Percentiles rank a stretch among this genome's conserved stretches.
Evolutionary conservation across 2,888 invertebrate species (phyloP).

Genomic region (Liodrosophila aerea): DNA sequence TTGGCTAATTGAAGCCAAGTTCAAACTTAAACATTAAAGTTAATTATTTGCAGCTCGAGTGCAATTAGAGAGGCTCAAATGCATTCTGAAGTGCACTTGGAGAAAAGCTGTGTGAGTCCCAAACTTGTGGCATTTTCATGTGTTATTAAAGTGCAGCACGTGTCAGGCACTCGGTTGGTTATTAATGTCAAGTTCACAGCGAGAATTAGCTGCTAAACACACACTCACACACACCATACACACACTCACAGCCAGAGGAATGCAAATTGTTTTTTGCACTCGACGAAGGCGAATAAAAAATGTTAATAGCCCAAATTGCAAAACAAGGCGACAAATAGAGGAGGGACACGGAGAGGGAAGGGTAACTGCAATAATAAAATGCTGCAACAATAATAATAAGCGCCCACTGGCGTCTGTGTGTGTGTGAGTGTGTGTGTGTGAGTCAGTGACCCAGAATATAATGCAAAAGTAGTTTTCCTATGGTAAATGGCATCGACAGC

Average conservation of each 20-base stretch:
- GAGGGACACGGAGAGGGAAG: not conserved
- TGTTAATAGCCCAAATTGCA: slow-evolving; percentile 56
- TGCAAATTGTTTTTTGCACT: slow-evolving; percentile 61
- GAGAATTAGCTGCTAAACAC: slow-evolving; percentile 54
- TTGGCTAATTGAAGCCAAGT: too few species aligned
- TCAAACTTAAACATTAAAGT: too few species aligned
- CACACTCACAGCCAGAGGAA: slow-evolving; percentile 23
- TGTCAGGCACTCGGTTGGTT: slow-evolving; percentile 51
- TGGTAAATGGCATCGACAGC: slow-evolving; percentile 27
- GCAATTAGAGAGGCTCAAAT: slow-evolving; percentile 32
- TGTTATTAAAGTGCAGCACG: slow-evolving; percentile 57
- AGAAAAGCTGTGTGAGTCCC: too few species aligned
- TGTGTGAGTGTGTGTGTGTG: slow-evolving; percentile 34
- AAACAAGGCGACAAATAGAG: slow-evolving; percentile 49
- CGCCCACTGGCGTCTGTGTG: not conserved
- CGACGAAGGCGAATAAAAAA: slow-evolving; percentile 47
- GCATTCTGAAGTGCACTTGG: slow-evolving; percentile 39
- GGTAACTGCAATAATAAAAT: slow-evolving; percentile 38
- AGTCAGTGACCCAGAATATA: slow-evolving; percentile 74
- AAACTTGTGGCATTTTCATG: slow-evolving; percentile 4
- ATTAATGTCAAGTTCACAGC: slow-evolving; percentile 71
- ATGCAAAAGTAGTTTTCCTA: slow-evolving; percentile 66
- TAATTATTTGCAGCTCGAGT: too few species aligned
- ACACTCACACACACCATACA: slow-evolving; percentile 2
- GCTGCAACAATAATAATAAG: slow-evolving; percentile 36